These are phyloP conservation scores for Hemicrepidius hirtus DNA, from an alignment of 2,888 invertebrate species.

Conservation along the genomic window DNA sequence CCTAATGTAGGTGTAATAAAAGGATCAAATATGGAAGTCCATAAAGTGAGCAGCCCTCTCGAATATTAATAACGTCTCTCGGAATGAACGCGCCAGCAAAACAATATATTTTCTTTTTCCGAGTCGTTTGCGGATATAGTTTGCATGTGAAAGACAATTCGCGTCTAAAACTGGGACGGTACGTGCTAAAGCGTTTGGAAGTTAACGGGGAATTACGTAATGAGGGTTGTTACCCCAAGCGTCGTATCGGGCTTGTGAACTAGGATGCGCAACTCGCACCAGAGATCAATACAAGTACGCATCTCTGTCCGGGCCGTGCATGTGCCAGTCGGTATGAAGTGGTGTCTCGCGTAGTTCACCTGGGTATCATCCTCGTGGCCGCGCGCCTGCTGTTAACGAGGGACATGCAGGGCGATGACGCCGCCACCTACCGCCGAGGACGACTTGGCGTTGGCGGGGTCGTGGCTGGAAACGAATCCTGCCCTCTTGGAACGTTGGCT, in stretches of 20 bases:
- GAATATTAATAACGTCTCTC: slow-evolving; percentile 14
- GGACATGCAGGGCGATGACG: slow-evolving; percentile 69
- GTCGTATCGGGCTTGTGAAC: slow-evolving; percentile 54
- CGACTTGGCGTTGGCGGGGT: slow-evolving; percentile 68
- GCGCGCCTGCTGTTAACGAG: slow-evolving; percentile 57
- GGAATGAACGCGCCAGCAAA: neutral
- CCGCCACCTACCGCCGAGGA: slow-evolving; percentile 68
- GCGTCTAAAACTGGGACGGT: slow-evolving; percentile 49
- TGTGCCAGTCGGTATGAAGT: slow-evolving; percentile 60
- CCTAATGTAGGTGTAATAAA: slow-evolving; percentile 16
- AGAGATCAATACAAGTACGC: slow-evolving; percentile 68
- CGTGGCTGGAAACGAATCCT: slow-evolving; percentile 78
- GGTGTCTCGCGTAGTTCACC: slow-evolving; percentile 61
- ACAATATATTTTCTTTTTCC: slow-evolving; percentile 5
- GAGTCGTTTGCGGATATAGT: slow-evolving; percentile 1
- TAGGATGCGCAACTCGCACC: slow-evolving; percentile 57
- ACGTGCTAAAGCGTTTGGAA: slow-evolving; percentile 54
- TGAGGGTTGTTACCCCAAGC: slow-evolving; percentile 61
- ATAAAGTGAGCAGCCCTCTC: slow-evolving; percentile 9
- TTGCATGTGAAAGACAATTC: slow-evolving; percentile 44
- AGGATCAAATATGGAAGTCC: slow-evolving; percentile 27
- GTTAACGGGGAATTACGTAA: slow-evolving; percentile 61
- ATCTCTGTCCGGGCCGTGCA: slow-evolving; percentile 59
- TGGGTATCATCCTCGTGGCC: slow-evolving; percentile 66
- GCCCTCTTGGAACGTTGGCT: slow-evolving; percentile 85